Conservation (phyloP, 2,113 vertebrate genomes). For the Pandion haliaetus region DNA sequence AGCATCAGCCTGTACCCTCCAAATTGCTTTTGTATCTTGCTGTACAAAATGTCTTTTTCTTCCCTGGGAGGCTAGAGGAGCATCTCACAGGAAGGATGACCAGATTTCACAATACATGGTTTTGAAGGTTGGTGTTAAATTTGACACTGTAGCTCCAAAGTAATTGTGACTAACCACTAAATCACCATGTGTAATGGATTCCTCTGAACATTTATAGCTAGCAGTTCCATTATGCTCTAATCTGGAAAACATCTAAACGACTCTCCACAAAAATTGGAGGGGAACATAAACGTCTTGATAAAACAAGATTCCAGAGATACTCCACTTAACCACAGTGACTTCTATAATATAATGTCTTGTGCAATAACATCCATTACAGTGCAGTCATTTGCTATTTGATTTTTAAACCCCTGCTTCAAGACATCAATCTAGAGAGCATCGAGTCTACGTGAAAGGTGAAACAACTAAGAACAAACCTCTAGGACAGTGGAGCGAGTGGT, state of each 20-base stretch:
- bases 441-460: not conserved
- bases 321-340: constrained; percentile 28
- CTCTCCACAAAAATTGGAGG: constrained; percentile 52
- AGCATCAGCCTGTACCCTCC: not conserved
- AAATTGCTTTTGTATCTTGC: not conserved
- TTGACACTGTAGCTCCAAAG: constrained; percentile 27
- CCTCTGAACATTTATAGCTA: constrained; percentile 28
- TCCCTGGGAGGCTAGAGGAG: not conserved
- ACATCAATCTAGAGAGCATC: not conserved
- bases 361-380: not conserved
- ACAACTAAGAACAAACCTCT: not conserved
- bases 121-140: constrained; percentile 33
- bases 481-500: not conserved
- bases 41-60: not conserved
- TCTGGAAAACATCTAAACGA: constrained; percentile 41
- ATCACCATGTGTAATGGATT: constrained; percentile 44
- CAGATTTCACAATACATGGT: not conserved
- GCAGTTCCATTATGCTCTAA: constrained; percentile 49
- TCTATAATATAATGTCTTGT: not conserved
- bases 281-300: constrained; percentile 40
- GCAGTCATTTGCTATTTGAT: not conserved
- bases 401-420: constrained; percentile 1
- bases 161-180: constrained; percentile 57
- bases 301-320: constrained; percentile 35
- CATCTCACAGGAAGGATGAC: not conserved